These are phyloP conservation scores for Apomyelois bistriatella DNA, from an alignment of 2,888 invertebrate genomes.

Conservation along the genomic window DNA sequence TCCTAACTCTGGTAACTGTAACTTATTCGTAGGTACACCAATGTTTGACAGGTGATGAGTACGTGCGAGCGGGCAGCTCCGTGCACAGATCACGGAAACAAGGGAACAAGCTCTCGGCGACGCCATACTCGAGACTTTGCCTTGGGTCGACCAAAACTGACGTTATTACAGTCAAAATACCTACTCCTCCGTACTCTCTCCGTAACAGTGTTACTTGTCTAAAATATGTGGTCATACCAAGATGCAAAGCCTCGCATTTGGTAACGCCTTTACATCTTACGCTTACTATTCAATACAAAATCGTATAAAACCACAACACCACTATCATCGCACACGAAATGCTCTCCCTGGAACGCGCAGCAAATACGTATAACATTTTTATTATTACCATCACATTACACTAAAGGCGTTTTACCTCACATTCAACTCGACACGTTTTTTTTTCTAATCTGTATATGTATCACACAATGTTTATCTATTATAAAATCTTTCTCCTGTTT, in stretches of 20 bases:
- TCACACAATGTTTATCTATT: conserved; percentile 1
- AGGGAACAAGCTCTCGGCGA: conserved; percentile 14
- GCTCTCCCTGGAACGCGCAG: conserved; percentile 13
- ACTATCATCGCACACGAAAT: conserved; percentile 11
- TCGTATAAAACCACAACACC: conserved; percentile 13
- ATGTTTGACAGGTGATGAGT: conserved; percentile 40
- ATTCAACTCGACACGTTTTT: neutral
- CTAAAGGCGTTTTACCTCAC: conserved; percentile 9
- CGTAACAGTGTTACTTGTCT: too few relatives aligned
- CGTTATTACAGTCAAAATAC: too few relatives aligned
- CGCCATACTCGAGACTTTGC: conserved; percentile 6
- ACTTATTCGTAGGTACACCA: conserved; percentile 64
- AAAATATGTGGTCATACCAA: too few relatives aligned
- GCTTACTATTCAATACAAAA: conserved; percentile 12
- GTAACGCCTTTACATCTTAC: conserved; percentile 19
- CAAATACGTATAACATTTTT: conserved; percentile 10
- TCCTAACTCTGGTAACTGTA: conserved; percentile 75
- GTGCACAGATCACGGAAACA: conserved; percentile 32
- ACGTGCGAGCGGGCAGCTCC: conserved; percentile 33
- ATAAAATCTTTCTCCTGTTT: conserved; percentile 18
- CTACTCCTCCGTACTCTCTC: too few relatives aligned
- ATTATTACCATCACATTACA: conserved; percentile 13
- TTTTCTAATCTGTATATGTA: conserved; percentile 1
- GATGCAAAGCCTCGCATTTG: conserved; percentile 16
- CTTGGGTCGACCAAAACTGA: neutral